These are phyloP conservation scores for Melipona beecheii DNA, from an alignment of 2,888 invertebrate species.

Conservation along the genomic window DNA sequence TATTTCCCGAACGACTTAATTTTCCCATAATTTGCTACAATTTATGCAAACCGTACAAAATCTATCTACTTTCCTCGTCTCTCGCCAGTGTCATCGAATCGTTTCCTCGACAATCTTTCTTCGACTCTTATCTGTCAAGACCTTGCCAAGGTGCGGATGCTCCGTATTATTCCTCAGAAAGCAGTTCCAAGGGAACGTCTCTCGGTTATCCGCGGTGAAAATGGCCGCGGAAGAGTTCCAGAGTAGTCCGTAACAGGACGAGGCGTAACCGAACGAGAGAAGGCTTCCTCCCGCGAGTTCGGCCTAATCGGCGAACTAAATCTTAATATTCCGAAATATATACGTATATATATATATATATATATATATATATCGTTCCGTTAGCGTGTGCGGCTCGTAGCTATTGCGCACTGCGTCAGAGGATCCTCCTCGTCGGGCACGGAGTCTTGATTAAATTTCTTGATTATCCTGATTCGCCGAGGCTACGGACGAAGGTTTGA, in stretches of 20 bases:
- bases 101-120: no score
- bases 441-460: constrained; percentile 31
- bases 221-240: neutral
- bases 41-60: no score
- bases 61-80: no score
- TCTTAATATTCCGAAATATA: constrained; percentile 11
- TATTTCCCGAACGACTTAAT: no score
- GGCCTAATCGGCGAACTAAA: neutral
- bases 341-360: no score
- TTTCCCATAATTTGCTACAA: no score
- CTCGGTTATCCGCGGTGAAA: constrained; percentile 23
- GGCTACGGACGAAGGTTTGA: neutral
- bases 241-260: neutral
- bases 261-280: neutral
- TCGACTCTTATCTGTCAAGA: no score
- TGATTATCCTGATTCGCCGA: constrained; percentile 20
- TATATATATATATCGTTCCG: neutral
- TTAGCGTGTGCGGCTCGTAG: neutral
- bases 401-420: constrained; percentile 7
- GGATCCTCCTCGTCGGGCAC: neutral
- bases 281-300: neutral
- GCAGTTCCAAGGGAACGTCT: constrained; percentile 8
- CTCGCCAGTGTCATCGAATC: no score
- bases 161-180: neutral
- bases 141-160: no score